Evolutionary conservation across 2,113 vertebrate species (phyloP), one percentile per base, ranked within the genome.

Genomic region (Rousettus leschenaultii): DNA sequence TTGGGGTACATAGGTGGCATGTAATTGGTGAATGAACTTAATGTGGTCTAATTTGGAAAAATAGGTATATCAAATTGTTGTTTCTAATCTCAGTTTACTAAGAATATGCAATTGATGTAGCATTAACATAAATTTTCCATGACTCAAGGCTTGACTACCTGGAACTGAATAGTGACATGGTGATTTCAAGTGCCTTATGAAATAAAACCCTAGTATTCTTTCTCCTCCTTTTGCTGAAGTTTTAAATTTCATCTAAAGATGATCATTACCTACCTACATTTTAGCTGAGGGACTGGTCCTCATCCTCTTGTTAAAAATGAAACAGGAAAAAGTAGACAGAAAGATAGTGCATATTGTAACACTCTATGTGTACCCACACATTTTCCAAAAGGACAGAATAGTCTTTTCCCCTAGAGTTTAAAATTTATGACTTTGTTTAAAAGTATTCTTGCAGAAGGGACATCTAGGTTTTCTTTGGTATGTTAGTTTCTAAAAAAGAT

Each of bases 341-440:
- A 92, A 63, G 63, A 80, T 1, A 35, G 28, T 77, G 1, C 38
- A 33, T 61, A 70, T 77, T 38, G 10, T 87, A 6, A 77, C 1
- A 70, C 35, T 91, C 18, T 43, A 51, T 28, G 53, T 40, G 38
- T 59, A 53, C 65, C 77, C 53, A 92, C 53, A 94, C 5, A 86
- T 85, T 96, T 83, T 75, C 83, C 70, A 9, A 33, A 83, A 97
- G 55, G 61, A 95, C 48, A 88, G 71, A 90, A 30, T 95, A 84
- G 38, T 85, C 33, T 33, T 96, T 97, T 98, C 9, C 73, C 61
- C 80, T 95, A 94, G 28, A 79, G 85, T 74, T 28, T 79, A 55
- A 98, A 95, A 93, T 96, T 38, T 15, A 93, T 70, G 83, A 65
- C 53, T 86, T 94, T 96, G 86, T 68, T 65, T 28, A 18, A 88